Conservation (phyloP, 2,113 vertebrate species). For the Plecturocebus donacophilus region DNA sequence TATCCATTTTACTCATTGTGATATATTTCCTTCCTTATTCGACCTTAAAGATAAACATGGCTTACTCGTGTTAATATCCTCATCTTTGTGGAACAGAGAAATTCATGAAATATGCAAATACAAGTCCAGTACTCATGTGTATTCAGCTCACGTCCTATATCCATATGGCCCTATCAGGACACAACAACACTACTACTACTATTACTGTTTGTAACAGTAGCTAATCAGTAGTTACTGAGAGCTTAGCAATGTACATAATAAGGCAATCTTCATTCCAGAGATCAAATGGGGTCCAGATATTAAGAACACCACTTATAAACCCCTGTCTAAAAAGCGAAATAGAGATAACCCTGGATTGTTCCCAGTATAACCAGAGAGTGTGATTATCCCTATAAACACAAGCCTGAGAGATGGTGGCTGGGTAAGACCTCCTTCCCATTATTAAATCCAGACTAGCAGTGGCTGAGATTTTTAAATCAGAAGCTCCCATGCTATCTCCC, state of each 20-base stretch:
- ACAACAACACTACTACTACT: too few species aligned
- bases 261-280: background rate
- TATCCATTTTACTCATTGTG: background rate
- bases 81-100: constrained; percentile 38
- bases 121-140: background rate
- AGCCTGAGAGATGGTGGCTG: background rate
- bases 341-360: background rate
- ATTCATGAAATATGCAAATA: background rate
- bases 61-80: constrained; percentile 39
- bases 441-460: background rate
- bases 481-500: background rate
- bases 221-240: too few species aligned
- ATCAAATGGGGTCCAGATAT: background rate
- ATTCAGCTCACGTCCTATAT: background rate
- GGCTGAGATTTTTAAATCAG: background rate
- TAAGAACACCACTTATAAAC: background rate
- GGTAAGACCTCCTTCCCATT: background rate
- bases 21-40: constrained; percentile 51
- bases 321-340: background rate
- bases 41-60: constrained; percentile 26
- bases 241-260: too few species aligned
- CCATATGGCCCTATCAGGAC: background rate
- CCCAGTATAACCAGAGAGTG: background rate
- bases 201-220: too few species aligned
- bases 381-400: background rate